Evolutionary conservation across 1,140 invertebrate genomes (phyloP), one percentile per base, ranked within the genome.

Genomic region (Parapsyche elsis): DNA sequence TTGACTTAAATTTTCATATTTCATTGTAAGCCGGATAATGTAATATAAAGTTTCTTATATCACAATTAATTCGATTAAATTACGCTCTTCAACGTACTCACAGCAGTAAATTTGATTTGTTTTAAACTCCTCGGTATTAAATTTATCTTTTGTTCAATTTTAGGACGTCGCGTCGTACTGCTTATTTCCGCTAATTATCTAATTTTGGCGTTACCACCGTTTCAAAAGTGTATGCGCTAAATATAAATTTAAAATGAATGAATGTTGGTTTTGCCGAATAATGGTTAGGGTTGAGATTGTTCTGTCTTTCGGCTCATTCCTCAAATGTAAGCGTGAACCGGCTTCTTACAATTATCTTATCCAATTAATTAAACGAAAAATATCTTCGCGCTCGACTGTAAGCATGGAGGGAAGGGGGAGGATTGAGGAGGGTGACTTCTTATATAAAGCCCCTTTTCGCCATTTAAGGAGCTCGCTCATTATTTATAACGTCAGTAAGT

Each of bases 351-450:
- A 71, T 71, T 71, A 38, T 71, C 30, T 30, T 24, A 24, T 71
- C 24, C 30, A 30, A 71, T 71, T 71, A 71, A 71, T 71, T 71
- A n/a, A 38, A 71, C 30, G 67, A 71, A 71, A 71, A 71, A 38
- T 71, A 61, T 61, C 57, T 61, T 61, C 57, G 10, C 30, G 57
- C 57, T 38, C 30, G 30, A 38, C 30, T 38, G 2, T 38, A 38
- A 7, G 30, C 30, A 7, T 38, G 7, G 30, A 38, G 7, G 30
- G 30, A 7, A 38, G 1, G 30, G 30, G 30, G 1, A 4, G 7
- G 30, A 38, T 38, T 38, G 30, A 38, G 30, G 21, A 61, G 21
- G 57, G 57, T 16, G 57, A 61, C 57, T 61, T 61, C 16, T 9
- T 61, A 61, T 21, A 61, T 21, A 61, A 61, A 61, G 16, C n/a